These are phyloP conservation scores for Anneissia japonica DNA, from an alignment of 35 echinoderm and acorn worm genomes.

Conservation along the genomic window DNA sequence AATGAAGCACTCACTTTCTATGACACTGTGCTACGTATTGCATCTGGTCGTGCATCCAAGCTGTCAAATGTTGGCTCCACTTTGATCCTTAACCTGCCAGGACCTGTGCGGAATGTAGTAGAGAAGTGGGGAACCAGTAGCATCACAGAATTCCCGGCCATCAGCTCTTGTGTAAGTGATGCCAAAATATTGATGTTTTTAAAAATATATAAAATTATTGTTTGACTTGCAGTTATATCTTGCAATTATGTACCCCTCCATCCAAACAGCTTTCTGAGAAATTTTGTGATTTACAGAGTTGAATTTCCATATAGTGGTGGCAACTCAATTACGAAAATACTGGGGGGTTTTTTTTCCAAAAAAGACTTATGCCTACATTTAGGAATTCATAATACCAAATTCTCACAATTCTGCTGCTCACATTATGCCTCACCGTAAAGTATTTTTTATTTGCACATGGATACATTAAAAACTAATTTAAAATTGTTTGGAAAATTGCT, in stretches of 20 bases:
- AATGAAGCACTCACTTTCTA: constrained; percentile 46
- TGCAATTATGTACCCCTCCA: no score
- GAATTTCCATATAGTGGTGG: no score
- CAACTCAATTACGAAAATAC: no score
- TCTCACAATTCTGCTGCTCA: no score
- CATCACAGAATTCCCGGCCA: constrained; percentile 36
- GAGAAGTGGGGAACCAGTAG: constrained; percentile 75
- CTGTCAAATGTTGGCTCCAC: constrained; percentile 25
- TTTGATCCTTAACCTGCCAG: constrained; percentile 45
- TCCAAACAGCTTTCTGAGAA: no score
- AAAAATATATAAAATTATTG: not conserved
- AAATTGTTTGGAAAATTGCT: no score
- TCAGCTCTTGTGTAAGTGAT: constrained; percentile 46
- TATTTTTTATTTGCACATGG: no score
- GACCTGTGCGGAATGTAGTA: constrained; percentile 53
- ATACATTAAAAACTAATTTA: no score
- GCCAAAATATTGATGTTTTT: not conserved
- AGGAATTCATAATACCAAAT: not conserved
- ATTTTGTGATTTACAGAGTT: no score
- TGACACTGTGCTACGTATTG: constrained; percentile 62
- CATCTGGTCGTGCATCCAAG: constrained; percentile 45
- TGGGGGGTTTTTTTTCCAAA: not conserved
- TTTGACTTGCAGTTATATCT: not conserved
- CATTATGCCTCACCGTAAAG: no score
- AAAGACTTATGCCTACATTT: constrained; percentile 3